phyloP scores from a whole-genome alignment of 2,888 invertebrate genomes.

The Clivina fossor region DNA sequence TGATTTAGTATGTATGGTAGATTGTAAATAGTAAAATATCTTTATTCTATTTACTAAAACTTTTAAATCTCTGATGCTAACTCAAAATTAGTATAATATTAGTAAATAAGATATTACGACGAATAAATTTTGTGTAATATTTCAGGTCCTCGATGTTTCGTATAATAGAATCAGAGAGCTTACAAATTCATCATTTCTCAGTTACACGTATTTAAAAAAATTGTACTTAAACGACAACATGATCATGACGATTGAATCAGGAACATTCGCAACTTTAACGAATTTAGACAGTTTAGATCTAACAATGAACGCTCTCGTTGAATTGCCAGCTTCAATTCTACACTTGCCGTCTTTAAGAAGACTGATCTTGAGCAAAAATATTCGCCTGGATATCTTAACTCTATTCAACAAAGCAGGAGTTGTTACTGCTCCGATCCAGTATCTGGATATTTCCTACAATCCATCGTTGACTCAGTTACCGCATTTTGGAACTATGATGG shows the following conservation, averaged over 20 bases:
- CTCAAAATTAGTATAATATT: not conserved
- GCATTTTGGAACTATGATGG: conserved; percentile 23
- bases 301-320: conserved; percentile 18
- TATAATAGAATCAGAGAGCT: conserved; percentile 24
- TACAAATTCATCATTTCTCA: conserved; percentile 15
- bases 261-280: conserved; percentile 22
- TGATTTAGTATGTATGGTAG: not conserved
- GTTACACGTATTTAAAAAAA: conserved; percentile 23
- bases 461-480: conserved; percentile 24
- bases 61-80: not conserved
- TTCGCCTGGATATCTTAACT: conserved; percentile 8
- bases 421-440: conserved; percentile 22
- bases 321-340: conserved; percentile 22
- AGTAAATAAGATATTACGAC: no score
- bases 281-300: conserved; percentile 25
- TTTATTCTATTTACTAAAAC: not conserved
- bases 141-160: conserved; percentile 26
- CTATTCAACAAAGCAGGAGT: conserved; percentile 19
- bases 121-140: not conserved
- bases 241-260: conserved; percentile 25
- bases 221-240: conserved; percentile 33
- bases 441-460: conserved; percentile 24
- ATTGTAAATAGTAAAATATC: not conserved
- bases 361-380: conserved; percentile 18
- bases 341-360: conserved; percentile 14